A percentile compares a stretch with the other conserved stretches of the same genome.
These are phyloP conservation scores for Oophaga sylvatica DNA, from an alignment of 2,797 vertebrate species.

Conservation along the genomic window DNA sequence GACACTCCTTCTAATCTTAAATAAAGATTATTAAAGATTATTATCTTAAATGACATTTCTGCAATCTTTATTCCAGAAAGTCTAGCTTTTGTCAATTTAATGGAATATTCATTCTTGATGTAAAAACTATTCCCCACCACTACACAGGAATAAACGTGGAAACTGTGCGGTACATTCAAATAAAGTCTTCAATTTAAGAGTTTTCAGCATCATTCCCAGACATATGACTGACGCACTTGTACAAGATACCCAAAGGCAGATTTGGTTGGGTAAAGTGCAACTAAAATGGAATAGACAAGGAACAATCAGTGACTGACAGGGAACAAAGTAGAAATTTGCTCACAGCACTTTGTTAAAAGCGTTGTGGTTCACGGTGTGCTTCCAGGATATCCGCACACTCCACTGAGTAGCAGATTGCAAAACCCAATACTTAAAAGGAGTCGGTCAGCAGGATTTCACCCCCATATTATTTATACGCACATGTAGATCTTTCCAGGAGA, in stretches of 20 bases:
- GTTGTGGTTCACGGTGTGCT: neutral
- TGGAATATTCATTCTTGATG: neutral
- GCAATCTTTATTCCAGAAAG: too few species aligned
- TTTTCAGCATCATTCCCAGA: neutral
- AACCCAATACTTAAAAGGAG: neutral
- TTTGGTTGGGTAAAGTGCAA: neutral
- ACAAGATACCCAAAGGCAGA: neutral
- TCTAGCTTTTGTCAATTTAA: neutral
- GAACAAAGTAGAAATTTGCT: neutral
- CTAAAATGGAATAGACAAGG: neutral
- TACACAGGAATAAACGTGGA: neutral
- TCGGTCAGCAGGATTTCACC: too few species aligned
- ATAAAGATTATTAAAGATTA: too few species aligned
- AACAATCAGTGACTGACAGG: neutral
- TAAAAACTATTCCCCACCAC: neutral
- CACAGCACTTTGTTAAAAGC: neutral
- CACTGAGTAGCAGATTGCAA: neutral
- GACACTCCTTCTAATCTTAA: neutral
- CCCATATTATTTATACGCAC: too few species aligned
- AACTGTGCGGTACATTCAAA: neutral
- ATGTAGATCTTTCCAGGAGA: too few species aligned
- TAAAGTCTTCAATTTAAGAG: neutral
- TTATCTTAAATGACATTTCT: too few species aligned
- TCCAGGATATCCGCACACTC: neutral
- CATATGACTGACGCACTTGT: neutral